Evolutionary conservation across 2,888 invertebrate genomes (phyloP).

Genomic region (Trissolcus brochymenae): DNA sequence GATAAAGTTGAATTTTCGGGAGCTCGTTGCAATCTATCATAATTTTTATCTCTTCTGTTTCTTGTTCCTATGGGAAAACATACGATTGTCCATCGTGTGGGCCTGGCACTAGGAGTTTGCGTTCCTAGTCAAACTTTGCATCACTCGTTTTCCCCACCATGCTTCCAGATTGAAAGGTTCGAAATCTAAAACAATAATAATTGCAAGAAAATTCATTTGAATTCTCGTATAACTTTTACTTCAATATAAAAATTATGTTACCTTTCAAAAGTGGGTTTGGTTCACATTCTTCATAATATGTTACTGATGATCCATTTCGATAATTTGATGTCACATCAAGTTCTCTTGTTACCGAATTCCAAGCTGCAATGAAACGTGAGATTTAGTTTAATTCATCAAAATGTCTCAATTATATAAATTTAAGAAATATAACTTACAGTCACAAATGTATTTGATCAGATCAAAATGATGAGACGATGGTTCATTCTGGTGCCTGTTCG

Average conservation of each 20-base stretch:
- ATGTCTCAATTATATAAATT: background rate
- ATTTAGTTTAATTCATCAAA: background rate
- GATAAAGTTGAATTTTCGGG: background rate
- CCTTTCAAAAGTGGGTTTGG: slow-evolving; percentile 74
- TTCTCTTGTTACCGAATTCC: slow-evolving; percentile 78
- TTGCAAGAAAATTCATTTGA: background rate
- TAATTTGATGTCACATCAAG: slow-evolving; percentile 76
- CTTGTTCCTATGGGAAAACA: slow-evolving; percentile 73
- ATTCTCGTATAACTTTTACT: too few relatives aligned
- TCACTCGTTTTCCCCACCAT: slow-evolving; percentile 84
- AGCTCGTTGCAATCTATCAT: background rate
- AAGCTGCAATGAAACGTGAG: slow-evolving; percentile 68
- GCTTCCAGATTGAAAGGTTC: slow-evolving; percentile 88
- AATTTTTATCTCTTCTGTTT: slow-evolving; percentile 70
- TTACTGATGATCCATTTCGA: slow-evolving; percentile 78
- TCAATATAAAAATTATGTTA: slow-evolving; percentile 40
- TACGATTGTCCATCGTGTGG: slow-evolving; percentile 68
- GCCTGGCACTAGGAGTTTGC: slow-evolving; percentile 75
- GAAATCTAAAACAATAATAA: slow-evolving; percentile 78
- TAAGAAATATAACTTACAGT: slow-evolving; percentile 75
- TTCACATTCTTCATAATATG: slow-evolving; percentile 81
- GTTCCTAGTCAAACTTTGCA: slow-evolving; percentile 80
- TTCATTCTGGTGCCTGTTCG: slow-evolving; percentile 71
- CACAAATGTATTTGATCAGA: slow-evolving; percentile 87
- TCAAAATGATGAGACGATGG: slow-evolving; percentile 83